phyloP scores from a whole-genome alignment of 35 echinoderm and acorn worm species.

The Acanthaster planci region DNA sequence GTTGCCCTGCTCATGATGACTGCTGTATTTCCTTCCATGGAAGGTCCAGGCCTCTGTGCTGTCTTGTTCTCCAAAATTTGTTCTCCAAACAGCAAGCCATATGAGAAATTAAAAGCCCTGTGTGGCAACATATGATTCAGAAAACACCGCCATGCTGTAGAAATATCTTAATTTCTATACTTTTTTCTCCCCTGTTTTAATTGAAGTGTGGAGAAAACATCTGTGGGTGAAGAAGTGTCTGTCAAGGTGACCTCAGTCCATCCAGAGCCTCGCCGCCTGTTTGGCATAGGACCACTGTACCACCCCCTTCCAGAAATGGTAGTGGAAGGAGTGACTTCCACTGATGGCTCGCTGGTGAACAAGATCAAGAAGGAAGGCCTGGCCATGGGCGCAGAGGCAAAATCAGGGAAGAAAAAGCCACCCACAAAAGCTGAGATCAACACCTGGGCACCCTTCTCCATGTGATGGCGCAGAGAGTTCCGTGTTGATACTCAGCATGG shows the following conservation, averaged over 20 bases:
- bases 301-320: constrained; percentile 63
- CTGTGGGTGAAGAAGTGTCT: not conserved
- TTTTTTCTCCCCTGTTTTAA: no score
- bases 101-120: no score
- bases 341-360: constrained; percentile 27
- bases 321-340: not conserved
- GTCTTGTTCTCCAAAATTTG: no score
- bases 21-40: no score
- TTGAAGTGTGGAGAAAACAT: not conserved
- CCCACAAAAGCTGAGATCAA: constrained; percentile 9
- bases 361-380: constrained; percentile 41
- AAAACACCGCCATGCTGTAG: no score
- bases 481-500: no score
- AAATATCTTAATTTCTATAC: no score
- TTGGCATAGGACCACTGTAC: constrained; percentile 75
- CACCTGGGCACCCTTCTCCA: constrained; percentile 9
- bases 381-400: not conserved
- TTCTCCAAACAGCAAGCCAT: no score
- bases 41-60: no score
- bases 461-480: not conserved
- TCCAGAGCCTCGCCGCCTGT: constrained; percentile 65
- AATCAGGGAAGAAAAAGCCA: not conserved
- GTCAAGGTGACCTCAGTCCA: constrained; percentile 31
- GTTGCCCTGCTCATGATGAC: no score
- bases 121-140: no score